Conservation (phyloP, 2,888 invertebrate genomes). For the Abrostola triplasia region DNA sequence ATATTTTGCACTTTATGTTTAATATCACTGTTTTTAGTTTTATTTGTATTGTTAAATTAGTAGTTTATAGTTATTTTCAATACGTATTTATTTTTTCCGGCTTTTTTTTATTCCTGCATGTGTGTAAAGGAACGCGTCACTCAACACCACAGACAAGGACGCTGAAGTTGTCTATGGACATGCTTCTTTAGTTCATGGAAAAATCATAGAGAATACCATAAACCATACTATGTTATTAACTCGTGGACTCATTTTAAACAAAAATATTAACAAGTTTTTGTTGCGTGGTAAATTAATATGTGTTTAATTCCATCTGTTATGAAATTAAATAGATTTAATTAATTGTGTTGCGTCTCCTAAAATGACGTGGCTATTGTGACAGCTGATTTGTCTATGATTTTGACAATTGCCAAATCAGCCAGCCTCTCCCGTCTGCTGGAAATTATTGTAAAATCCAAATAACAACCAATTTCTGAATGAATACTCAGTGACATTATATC, state of each 20-base stretch:
- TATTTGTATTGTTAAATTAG: background rate
- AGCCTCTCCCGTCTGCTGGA: slow-evolving; percentile 69
- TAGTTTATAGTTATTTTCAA: background rate
- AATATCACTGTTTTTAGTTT: slow-evolving; percentile 19
- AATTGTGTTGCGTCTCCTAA: slow-evolving; percentile 69
- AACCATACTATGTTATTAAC: background rate
- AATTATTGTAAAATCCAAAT: slow-evolving; percentile 59
- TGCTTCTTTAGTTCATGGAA: slow-evolving; percentile 47
- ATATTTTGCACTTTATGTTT: slow-evolving; percentile 7
- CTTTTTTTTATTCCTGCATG: slow-evolving; percentile 37
- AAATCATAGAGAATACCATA: slow-evolving; percentile 35
- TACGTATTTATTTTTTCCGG: slow-evolving; percentile 35
- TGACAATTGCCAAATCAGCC: slow-evolving; percentile 88
- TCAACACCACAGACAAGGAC: slow-evolving; percentile 69
- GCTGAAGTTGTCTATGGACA: slow-evolving; percentile 58
- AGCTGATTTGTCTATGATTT: slow-evolving; percentile 81
- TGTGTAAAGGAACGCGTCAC: slow-evolving; percentile 68
- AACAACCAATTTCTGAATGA: slow-evolving; percentile 75
- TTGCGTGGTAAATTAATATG: background rate
- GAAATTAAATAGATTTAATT: background rate
- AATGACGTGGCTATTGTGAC: slow-evolving; percentile 87
- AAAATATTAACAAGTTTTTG: too few relatives aligned
- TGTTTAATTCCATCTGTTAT: background rate
- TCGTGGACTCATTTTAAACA: too few relatives aligned
- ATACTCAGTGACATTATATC: slow-evolving; percentile 57